These are phyloP conservation scores for Pedionomus torquatus DNA, from an alignment of 2,113 vertebrate species.

Conservation along the genomic window DNA sequence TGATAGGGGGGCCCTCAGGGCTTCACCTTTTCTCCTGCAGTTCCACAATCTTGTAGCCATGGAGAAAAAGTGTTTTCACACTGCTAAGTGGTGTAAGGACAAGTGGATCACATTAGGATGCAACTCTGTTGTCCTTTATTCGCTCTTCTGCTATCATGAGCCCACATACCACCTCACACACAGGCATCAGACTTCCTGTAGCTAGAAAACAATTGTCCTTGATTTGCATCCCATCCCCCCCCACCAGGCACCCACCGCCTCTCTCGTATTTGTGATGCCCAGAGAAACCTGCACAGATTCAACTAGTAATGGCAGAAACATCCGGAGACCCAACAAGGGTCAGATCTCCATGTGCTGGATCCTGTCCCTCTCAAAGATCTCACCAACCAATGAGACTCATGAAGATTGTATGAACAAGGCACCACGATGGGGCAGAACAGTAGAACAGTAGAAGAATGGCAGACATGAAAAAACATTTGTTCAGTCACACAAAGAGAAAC, in stretches of 20 bases:
- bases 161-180: neutral
- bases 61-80: neutral
- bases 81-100: neutral
- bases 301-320: neutral
- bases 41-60: neutral
- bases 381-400: accelerated
- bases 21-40: neutral
- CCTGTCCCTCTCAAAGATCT: neutral
- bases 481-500: neutral
- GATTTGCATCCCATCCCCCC: neutral
- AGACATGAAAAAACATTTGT: accelerated
- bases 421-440: neutral
- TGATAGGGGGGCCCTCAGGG: neutral
- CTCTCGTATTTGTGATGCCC: neutral
- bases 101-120: neutral
- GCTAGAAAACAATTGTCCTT: neutral
- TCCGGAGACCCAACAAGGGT: neutral
- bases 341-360: neutral
- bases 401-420: neutral
- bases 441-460: neutral
- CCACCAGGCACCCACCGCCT: neutral
- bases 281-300: neutral
- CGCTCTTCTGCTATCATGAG: neutral
- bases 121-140: neutral
- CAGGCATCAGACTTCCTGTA: neutral